Conservation (phyloP, 2,113 vertebrate species). For the Takifugu flavidus region DNA sequence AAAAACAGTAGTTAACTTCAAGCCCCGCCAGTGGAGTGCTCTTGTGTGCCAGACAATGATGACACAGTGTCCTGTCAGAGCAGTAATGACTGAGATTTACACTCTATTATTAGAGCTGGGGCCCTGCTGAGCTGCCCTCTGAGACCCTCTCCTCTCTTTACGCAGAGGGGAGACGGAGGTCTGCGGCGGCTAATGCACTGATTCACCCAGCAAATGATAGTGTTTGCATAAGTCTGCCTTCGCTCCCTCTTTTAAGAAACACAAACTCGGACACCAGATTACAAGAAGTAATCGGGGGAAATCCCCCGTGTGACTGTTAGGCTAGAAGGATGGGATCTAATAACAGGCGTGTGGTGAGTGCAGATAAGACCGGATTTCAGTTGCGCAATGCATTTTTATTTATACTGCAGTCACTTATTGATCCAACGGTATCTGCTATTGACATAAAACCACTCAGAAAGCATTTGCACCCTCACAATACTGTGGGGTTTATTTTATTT, state of each 20-base stretch:
- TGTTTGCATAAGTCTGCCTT: constrained; percentile 14
- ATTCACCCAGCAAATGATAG: constrained; percentile 45
- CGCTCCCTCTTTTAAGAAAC: constrained; percentile 4
- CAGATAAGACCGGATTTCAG: too few species aligned
- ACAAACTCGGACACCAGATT: constrained; percentile 7
- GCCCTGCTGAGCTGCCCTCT: constrained; percentile 58
- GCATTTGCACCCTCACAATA: too few species aligned
- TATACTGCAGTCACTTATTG: too few species aligned
- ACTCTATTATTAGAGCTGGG: constrained; percentile 72
- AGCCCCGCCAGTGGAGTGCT: constrained; percentile 52
- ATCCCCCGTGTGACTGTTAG: background rate
- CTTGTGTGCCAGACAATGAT: constrained; percentile 64
- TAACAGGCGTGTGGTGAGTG: constrained; percentile 1
- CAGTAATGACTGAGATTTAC: constrained; percentile 72
- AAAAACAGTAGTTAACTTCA: constrained; percentile 62
- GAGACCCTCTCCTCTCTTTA: constrained; percentile 59
- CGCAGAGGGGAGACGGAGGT: constrained; percentile 34
- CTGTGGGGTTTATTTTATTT: too few species aligned
- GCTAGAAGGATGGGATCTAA: background rate
- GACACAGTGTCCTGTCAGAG: constrained; percentile 72
- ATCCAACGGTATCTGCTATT: too few species aligned
- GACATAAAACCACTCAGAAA: too few species aligned
- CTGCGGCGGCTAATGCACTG: constrained; percentile 53
- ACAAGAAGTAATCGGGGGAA: background rate
- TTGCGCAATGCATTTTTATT: too few species aligned